phyloP scores from a whole-genome alignment of 2,888 invertebrate species.

The Odontocerum albicorne region DNA sequence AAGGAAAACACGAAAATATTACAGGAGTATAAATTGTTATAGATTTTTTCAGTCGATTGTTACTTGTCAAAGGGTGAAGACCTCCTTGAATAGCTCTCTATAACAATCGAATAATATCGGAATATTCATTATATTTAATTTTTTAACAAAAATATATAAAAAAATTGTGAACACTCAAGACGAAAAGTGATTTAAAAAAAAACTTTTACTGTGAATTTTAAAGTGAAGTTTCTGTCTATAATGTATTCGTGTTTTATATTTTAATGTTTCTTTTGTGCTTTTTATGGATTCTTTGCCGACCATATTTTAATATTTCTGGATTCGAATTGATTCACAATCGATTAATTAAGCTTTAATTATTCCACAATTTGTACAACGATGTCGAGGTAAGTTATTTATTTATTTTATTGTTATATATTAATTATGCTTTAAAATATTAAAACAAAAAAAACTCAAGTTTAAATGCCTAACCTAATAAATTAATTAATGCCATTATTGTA shows the following conservation, averaged over 20 bases:
- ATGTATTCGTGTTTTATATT: no score
- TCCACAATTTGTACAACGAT: not conserved
- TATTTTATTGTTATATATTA: no score
- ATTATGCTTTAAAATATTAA: no score
- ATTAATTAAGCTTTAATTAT: not conserved
- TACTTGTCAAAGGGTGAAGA: conserved; percentile 42
- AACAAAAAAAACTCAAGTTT: no score
- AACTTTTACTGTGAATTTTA: not conserved
- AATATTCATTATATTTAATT: no score
- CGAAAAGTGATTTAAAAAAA: not conserved
- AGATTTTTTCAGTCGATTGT: conserved; percentile 57
- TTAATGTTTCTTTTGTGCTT: conserved; percentile 1
- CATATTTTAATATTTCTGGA: conserved; percentile 9
- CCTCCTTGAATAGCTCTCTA: conserved; percentile 9
- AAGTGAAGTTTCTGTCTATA: not conserved
- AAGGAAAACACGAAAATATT: conserved; percentile 32
- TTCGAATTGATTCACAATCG: conserved; percentile 3
- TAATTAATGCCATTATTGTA: no score
- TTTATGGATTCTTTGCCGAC: not conserved
- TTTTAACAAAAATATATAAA: no score
- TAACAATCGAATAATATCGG: conserved; percentile 4
- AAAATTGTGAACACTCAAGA: conserved; percentile 1
- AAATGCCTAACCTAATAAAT: no score
- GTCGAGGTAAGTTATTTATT: conserved; percentile 5
- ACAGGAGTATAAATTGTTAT: conserved; percentile 55